Base-by-base conservation (phyloP, 2,888 invertebrate species). In the Helobdella robusta region DNA sequence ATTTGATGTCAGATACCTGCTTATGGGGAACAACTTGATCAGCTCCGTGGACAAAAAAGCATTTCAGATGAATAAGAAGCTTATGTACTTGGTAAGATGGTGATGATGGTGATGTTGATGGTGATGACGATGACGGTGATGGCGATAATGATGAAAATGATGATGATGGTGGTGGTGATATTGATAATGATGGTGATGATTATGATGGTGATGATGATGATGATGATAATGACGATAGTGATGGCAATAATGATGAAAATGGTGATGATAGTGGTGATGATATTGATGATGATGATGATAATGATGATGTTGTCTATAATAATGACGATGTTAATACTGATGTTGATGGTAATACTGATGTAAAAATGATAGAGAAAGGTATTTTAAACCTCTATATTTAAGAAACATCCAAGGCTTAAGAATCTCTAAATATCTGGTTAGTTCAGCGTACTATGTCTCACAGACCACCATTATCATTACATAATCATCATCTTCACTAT, bases 1-100 rank as follows among this genome's bases (percentile, higher is more conserved):
- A n/a, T n/a, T n/a, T n/a, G n/a, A n/a, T n/a, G n/a, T n/a, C n/a
- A 54, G 67, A 1, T 68, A 71, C 32, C 67, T 71, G 20, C 35
- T 65, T 18, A 60, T 71, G 48, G 59, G 69, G 2, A 60, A 58
- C 18, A 71, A 71, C 35, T 52, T 50, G 23, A 68, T 71, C 58
- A 40, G 23, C 28, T 40, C 58, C 25, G 64, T 71, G 20, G 68
- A 70, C 54, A 44, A 59, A 25, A 62, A 61, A 2, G 68, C 71
- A 0, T 71, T 71, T 64, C n/a, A 50, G 25, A 65, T 52, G 11
- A 50, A 70, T 1, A 61, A 66, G 32, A 68, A 70, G 48, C 63
- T 71, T 56, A 68, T 68, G 66, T 67, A 69, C 50, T 48, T 71
- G 50, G 66, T 71, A 15, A 20, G 54, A 52, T 34, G 34, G 34